Conservation (phyloP, 2,113 vertebrate species). For the Phylloscopus trochilus region DNA sequence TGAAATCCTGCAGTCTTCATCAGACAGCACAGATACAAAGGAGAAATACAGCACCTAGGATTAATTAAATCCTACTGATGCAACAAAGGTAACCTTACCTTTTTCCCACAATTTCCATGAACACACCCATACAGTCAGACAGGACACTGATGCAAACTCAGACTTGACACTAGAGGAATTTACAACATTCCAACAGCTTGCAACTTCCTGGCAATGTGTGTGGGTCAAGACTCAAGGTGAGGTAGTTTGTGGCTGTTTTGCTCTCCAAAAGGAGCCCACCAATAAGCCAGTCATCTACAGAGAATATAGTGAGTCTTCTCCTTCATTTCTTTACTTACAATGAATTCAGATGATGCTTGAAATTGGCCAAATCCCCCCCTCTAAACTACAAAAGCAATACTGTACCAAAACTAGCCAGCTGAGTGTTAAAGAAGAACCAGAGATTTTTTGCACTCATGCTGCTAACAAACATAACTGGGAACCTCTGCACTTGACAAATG, state of each 20-base stretch:
- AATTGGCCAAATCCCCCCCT: fast-evolving
- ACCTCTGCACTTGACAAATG: background rate
- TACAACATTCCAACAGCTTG: background rate
- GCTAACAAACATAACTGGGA: background rate
- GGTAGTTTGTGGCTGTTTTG: background rate
- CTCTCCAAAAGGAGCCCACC: background rate
- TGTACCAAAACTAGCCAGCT: background rate
- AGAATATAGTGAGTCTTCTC: background rate
- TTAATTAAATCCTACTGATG: background rate
- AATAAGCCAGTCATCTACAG: background rate
- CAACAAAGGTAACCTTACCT: background rate
- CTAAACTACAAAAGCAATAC: background rate
- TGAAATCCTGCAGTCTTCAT: background rate
- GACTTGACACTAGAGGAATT: background rate
- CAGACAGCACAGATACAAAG: background rate
- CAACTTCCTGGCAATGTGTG: background rate
- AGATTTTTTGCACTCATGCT: background rate
- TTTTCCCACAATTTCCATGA: background rate
- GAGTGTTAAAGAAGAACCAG: background rate
- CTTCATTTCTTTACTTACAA: background rate
- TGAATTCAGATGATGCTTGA: background rate
- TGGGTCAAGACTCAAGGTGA: background rate
- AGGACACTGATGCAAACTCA: background rate
- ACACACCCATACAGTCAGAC: background rate
- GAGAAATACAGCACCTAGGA: background rate